A percentile compares a stretch with the other conserved stretches of the same genome.
Evolutionary conservation across 2,113 vertebrate species (phyloP).

Genomic region (Eira barbara): DNA sequence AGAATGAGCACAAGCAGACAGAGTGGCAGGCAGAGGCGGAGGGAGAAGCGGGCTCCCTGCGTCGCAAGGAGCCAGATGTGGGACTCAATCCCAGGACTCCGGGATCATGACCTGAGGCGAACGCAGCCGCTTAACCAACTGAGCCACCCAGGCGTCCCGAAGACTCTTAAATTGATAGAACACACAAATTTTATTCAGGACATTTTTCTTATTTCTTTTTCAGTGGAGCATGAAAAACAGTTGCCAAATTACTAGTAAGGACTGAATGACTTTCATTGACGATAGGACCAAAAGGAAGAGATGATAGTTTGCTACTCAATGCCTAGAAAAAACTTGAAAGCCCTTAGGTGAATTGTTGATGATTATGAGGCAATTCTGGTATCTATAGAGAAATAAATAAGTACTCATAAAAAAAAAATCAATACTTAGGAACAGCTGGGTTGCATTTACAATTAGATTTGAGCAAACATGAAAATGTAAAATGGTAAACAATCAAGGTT

Average conservation of each 20-base stretch:
- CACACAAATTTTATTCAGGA: neutral
- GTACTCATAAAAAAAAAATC: neutral
- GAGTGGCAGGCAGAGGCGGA: too few species aligned
- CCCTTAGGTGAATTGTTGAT: neutral
- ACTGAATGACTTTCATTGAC: neutral
- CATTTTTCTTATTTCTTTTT: neutral
- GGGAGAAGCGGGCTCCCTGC: too few species aligned
- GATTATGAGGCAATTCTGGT: neutral
- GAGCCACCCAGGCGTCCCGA: too few species aligned
- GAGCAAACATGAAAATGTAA: neutral
- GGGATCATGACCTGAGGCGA: too few species aligned
- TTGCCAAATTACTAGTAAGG: neutral
- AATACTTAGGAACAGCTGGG: neutral
- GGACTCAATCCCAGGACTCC: too few species aligned
- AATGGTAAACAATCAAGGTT: neutral
- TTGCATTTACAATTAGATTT: neutral
- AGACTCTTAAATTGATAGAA: neutral
- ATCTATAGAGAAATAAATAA: neutral
- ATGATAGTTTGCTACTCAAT: neutral
- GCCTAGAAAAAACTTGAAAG: neutral
- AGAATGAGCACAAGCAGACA: too few species aligned
- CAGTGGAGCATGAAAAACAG: neutral
- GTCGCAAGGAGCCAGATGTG: too few species aligned
- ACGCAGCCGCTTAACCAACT: too few species aligned
- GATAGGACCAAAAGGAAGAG: neutral